Conservation (phyloP, 2,113 vertebrate species). For the Rhabdomys dilectus region DNA sequence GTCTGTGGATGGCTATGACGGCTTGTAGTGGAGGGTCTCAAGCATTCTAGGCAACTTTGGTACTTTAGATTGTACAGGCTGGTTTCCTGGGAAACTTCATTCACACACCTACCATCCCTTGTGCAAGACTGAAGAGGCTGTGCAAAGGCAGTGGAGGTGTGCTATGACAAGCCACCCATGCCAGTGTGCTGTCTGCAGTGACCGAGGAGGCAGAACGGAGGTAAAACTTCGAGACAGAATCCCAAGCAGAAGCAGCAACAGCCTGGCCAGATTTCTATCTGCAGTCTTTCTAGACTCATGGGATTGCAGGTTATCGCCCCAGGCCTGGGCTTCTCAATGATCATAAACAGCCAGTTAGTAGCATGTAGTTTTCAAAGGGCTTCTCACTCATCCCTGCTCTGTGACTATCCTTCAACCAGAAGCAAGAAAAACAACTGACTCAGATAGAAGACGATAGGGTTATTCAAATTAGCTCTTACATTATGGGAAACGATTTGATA, state of each 20-base stretch:
- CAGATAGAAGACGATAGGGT: background rate
- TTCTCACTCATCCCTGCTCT: background rate
- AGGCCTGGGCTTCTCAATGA: background rate
- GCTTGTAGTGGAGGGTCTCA: background rate
- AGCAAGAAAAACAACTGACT: background rate
- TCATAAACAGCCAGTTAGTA: background rate
- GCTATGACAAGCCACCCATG: background rate
- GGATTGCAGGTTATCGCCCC: background rate
- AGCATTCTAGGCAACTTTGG: background rate
- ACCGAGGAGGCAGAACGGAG: background rate
- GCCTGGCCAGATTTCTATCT: background rate
- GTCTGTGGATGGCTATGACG: background rate
- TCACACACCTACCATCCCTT: background rate
- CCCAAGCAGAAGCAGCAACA: background rate
- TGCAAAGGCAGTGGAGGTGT: accelerated
- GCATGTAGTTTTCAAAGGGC: background rate
- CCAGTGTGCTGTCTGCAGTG: accelerated
- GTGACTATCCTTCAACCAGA: background rate
- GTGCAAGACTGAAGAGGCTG: accelerated
- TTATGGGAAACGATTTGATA: background rate
- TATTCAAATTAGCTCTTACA: background rate
- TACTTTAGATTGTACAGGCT: background rate
- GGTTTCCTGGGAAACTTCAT: background rate
- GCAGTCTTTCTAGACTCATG: background rate
- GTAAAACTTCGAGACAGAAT: background rate